Evolutionary conservation across 2,888 invertebrate species (phyloP), one percentile per base, ranked within the genome.

Genomic region (Epirrita christyi): DNA sequence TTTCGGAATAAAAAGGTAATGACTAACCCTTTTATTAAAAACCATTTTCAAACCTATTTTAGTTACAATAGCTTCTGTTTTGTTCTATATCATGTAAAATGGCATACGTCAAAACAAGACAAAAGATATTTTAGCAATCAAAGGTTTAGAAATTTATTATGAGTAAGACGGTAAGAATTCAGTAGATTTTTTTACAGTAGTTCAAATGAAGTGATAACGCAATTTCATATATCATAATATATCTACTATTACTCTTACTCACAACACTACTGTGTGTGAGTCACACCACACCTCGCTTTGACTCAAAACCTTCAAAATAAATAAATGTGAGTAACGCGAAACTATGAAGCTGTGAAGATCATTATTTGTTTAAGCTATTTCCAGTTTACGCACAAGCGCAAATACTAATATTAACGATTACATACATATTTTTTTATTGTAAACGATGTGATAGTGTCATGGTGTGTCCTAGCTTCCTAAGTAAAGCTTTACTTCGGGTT

Each of bases 211-310:
- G 42, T 40, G 37, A 56, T 42, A n/a, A 13, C 56, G 48, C 50
- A 55, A 54, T 65, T 70, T 65, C 54, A 59, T 60, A 72, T 76
- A 73, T 70, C 61, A 61, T 69, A 67, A 75, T 75, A 76, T 73
- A 73, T n/a, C 76, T 83, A 67, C 69, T 61, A 74, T 60, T 21
- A 21, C 21, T 21, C 21, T 87, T 85, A 88, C 83, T 89, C 88
- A 83, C 71, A 81, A 81, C 70, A 67, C 21, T 21, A 21, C 21
- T 21, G 21, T 21, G 21, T 66, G 66, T 90, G 90, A 90, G 70
- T 91, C 89, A 91, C 73, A n/a, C n/a, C n/a, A n/a, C n/a, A n/a
- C n/a, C n/a, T n/a, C n/a, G 63, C 61, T 57, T 83, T 84, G 85
- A 85, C 76, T 87, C 84, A 82, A 88, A 88, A 83, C 79, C 77